Percentiles rank a stretch among this genome's conserved stretches.
phyloP scores from a whole-genome alignment of 2,888 invertebrate species.

The Venusia cambrica region DNA sequence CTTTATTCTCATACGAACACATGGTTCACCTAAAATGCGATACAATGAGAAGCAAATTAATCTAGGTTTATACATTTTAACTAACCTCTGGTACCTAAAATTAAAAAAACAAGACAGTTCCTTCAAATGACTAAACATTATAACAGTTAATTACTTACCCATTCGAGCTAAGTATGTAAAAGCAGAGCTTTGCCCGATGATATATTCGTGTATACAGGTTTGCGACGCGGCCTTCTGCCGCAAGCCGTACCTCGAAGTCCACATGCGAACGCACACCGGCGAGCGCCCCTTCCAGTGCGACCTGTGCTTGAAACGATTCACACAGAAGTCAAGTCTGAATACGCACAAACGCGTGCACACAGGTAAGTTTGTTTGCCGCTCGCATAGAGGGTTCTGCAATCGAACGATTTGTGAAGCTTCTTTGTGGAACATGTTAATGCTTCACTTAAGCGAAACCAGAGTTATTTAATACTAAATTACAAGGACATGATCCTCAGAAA shows the following conservation, averaged over 20 bases:
- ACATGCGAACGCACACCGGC: conserved; percentile 90
- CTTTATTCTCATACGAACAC: no score
- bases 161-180: no score
- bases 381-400: conserved; percentile 17
- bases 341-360: conserved; percentile 91
- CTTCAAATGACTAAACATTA: no score
- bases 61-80: no score
- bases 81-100: no score
- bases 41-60: no score
- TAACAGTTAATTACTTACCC: no score
- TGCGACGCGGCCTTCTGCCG: conserved; percentile 90
- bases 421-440: conserved; percentile 9
- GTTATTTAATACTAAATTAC: background rate
- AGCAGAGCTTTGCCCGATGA: no score
- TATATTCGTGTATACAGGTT: conserved; percentile 54
- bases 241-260: conserved; percentile 90
- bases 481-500: no score
- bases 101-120: no score
- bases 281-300: conserved; percentile 89
- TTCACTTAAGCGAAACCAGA: conserved; percentile 7
- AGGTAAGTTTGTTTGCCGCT: conserved; percentile 56
- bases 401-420: conserved; percentile 21
- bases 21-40: no score
- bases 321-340: conserved; percentile 89
- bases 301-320: conserved; percentile 88